These are phyloP conservation scores for Halocynthia aurantium DNA, from an alignment of 23 tunicate genomes.

Conservation along the genomic window DNA sequence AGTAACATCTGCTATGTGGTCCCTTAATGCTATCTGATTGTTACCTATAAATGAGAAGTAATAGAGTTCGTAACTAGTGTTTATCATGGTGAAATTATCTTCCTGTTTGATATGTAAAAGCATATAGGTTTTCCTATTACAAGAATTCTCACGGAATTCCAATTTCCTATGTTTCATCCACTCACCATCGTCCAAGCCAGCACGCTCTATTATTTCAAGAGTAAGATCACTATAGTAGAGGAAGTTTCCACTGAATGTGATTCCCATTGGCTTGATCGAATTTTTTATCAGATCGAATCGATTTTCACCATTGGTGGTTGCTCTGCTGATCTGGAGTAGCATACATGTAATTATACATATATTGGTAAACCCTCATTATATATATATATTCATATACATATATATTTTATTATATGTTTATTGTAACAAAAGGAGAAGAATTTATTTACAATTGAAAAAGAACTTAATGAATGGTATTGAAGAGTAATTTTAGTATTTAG, in stretches of 20 bases:
- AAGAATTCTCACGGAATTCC: background rate
- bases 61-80: too few species aligned
- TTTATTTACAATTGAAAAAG: background rate
- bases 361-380: too few species aligned
- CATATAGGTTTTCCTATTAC: background rate
- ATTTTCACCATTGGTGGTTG: slow-evolving; percentile 34
- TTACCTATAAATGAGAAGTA: slow-evolving; percentile 30
- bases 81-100: too few species aligned
- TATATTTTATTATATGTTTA: too few species aligned
- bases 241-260: slow-evolving; percentile 48
- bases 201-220: slow-evolving; percentile 62
- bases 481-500: too few species aligned
- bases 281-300: slow-evolving; percentile 23
- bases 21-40: slow-evolving; percentile 27
- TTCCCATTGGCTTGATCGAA: slow-evolving; percentile 58
- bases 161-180: background rate
- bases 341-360: too few species aligned
- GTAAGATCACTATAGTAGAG: slow-evolving; percentile 72
- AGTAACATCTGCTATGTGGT: slow-evolving; percentile 36
- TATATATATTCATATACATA: too few species aligned
- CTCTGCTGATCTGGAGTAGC: slow-evolving; percentile 43
- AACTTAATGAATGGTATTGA: too few species aligned
- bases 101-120: too few species aligned
- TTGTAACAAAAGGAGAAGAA: too few species aligned
- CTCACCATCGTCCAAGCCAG: slow-evolving; percentile 49